Evolutionary conservation across 2,888 invertebrate genomes (phyloP).

Genomic region (Lithosia quadra): DNA sequence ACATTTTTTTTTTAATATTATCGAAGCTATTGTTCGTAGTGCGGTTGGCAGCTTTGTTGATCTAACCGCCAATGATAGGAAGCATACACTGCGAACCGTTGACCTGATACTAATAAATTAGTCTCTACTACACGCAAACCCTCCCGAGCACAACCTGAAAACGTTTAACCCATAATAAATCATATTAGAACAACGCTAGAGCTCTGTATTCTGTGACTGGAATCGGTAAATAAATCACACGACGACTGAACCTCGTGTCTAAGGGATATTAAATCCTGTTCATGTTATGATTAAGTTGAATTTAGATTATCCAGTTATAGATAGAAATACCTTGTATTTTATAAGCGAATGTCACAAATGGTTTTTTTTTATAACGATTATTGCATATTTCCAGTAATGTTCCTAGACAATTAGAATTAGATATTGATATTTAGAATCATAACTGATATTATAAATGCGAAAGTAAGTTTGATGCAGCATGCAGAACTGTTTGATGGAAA

Average conservation of each 20-base stretch:
- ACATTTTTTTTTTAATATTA: background rate
- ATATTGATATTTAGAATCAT: background rate
- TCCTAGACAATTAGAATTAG: background rate
- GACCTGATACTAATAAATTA: slow-evolving; percentile 56
- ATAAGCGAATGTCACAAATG: slow-evolving; percentile 9
- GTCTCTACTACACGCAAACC: slow-evolving; percentile 36
- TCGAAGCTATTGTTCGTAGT: slow-evolving; percentile 5
- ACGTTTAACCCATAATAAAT: slow-evolving; percentile 22
- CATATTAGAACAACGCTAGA: background rate
- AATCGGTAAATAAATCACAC: slow-evolving; percentile 13
- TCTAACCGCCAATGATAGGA: slow-evolving; percentile 36
- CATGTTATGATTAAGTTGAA: background rate
- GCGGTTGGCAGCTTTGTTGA: slow-evolving; percentile 4
- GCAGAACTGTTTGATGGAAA: background rate
- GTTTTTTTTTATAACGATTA: background rate
- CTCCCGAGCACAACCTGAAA: slow-evolving; percentile 22
- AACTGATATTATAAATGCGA: background rate
- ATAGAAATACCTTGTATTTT: slow-evolving; percentile 22
- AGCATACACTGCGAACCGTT: slow-evolving; percentile 40
- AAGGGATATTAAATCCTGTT: slow-evolving; percentile 6
- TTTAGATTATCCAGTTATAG: slow-evolving; percentile 13
- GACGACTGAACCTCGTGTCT: slow-evolving; percentile 5
- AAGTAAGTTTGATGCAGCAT: background rate
- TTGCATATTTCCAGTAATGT: background rate
- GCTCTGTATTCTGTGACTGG: background rate